Base-by-base conservation (phyloP, 2,797 vertebrate species). In the Chrysocyon brachyurus region DNA sequence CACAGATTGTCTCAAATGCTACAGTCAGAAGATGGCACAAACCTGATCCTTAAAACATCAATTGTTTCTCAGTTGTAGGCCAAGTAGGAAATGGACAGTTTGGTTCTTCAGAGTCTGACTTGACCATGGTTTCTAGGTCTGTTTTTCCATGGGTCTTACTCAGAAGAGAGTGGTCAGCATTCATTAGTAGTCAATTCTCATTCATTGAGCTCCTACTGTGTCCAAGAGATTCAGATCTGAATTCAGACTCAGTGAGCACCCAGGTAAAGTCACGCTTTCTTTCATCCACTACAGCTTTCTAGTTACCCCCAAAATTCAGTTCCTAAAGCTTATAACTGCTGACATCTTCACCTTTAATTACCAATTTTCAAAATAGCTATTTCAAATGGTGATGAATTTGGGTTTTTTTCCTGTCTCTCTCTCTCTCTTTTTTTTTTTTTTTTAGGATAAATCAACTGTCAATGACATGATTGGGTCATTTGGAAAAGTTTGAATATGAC, bases 1-100 rank as follows among this genome's bases (percentile, higher is more conserved):
- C 72, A 90, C 3, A 56, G 77, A 28, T n/a, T 93, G 28, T 86
- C 66, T 89, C 87, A 83, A 87, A 85, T 77, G n/a, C 19, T 36
- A 3, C n/a, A 17, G 12, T 61, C 89, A 70, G 40, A 87, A 64
- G 77, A 85, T 22, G 11, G n/a, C 77, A 4, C 59, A 86, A 75
- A 64, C 6, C 31, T 46, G 82, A 91, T 63, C 46, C 78, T 77
- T 91, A 93, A 77, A 90, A 57, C 57, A 72, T 14, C 31, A 93
- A 84, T 19, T 56, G n/a, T 86, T 81, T 93, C 54, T 89, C 26
- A 64, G 33, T 31, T 56, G 12, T 11, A 72, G 66, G 46, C 59
- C 78, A 89, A 59, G 28, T 33, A 73, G 26, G 46, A 93, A 84
- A 93, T 56, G 26, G 21, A 68, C 46, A 75, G 36, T 89, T 77